A percentile compares a stretch with the other conserved stretches of the same genome.
phyloP scores from a whole-genome alignment of 1,140 invertebrate genomes.

The Caenorhabditis latens region DNA sequence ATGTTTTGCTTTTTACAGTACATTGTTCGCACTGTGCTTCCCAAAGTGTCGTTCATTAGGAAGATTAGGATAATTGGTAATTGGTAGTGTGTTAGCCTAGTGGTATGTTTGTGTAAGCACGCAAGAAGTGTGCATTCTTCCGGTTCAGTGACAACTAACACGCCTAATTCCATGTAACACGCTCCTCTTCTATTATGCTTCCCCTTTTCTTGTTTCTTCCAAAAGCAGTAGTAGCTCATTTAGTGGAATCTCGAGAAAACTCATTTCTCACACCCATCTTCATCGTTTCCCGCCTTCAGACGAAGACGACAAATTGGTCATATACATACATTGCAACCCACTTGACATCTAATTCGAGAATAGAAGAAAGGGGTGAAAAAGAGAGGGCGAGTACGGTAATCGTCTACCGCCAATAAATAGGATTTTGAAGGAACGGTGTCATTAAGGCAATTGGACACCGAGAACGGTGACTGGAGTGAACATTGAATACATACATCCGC shows the following conservation, averaged over 20 bases:
- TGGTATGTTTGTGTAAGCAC: conserved; percentile 55
- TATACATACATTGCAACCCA: conserved; percentile 34
- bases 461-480: neutral
- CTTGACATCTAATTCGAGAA: conserved; percentile 56
- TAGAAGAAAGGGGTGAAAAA: neutral
- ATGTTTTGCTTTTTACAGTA: neutral
- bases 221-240: conserved; percentile 21
- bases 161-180: conserved; percentile 55
- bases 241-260: conserved; percentile 16
- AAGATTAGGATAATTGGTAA: conserved; percentile 51
- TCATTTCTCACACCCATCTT: conserved; percentile 28
- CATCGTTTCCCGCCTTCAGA: conserved; percentile 31
- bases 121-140: conserved; percentile 56
- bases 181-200: conserved; percentile 51
- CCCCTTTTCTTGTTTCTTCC: neutral
- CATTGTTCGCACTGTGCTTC: neutral
- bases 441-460: conserved; percentile 50
- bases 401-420: conserved; percentile 49
- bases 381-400: conserved; percentile 34
- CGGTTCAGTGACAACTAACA: conserved; percentile 55
- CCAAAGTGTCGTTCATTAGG: conserved; percentile 35
- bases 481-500: neutral
- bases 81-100: conserved; percentile 47
- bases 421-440: conserved; percentile 56
- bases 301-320: conserved; percentile 42